Evolutionary conservation across 2,113 vertebrate genomes (phyloP).

Genomic region (Meriones unguiculatus): DNA sequence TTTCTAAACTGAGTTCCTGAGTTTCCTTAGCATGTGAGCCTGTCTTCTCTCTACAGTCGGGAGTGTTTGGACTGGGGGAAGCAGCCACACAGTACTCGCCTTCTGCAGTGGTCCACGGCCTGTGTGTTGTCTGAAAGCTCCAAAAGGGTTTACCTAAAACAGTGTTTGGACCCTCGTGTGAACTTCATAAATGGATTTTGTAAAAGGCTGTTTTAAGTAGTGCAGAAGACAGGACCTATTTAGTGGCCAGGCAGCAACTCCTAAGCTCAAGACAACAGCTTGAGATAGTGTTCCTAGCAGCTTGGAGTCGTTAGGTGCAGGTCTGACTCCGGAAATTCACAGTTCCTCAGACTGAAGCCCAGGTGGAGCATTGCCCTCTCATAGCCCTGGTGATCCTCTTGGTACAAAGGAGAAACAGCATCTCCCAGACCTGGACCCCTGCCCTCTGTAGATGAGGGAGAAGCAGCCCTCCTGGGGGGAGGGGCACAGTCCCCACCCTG

Average conservation of each 20-base stretch:
- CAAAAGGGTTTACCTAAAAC: fast-evolving
- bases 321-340: neutral
- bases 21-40: neutral
- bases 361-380: fast-evolving
- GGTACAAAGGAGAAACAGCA: neutral
- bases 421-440: fast-evolving
- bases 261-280: fast-evolving
- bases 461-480: neutral
- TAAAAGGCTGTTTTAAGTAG: neutral
- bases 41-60: neutral
- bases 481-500: fast-evolving
- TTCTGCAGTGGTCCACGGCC: neutral
- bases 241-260: neutral
- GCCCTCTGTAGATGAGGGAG: fast-evolving
- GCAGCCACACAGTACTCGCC: neutral
- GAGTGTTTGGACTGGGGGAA: neutral
- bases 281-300: neutral
- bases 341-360: neutral
- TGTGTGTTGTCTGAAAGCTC: fast-evolving
- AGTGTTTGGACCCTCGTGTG: fast-evolving
- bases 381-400: fast-evolving
- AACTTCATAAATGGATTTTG: fast-evolving
- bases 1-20: too few relatives aligned
- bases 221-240: too few relatives aligned
- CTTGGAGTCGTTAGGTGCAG: neutral